Base-by-base conservation (phyloP, 2,888 invertebrate genomes). In the Apodemia duryi region DNA sequence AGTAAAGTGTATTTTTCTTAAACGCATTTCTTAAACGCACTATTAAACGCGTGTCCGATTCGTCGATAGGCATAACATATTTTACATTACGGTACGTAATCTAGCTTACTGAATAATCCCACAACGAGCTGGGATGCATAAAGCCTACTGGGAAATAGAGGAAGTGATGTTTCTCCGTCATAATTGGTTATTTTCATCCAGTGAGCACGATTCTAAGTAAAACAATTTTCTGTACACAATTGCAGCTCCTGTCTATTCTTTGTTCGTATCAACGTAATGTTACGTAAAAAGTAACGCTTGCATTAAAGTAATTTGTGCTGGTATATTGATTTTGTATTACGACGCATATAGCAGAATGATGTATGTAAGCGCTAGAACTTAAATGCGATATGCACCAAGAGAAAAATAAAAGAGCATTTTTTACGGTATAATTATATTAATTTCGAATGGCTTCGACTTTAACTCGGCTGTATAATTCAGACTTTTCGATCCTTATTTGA, bases 311-410 rank as follows among this genome's bases (percentile, higher is more conserved):
- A 57, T 57, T 29, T 29, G 57, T 57, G 54, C 54, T 29, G 54
- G 54, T 54, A 57, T 63, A 63, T 63, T 63, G 54, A 54, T 63
- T 63, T 38, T 63, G 57, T 57, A 32, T 63, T 52, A 51, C 49
- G 63, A 63, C 63, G 54, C 54, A 63, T 63, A 54, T 54, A 52
- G 63, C 57, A 32, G 32, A 28, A 29, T 54, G 21, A 13, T 57
- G 57, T 29, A 57, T 57, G 57, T 57, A 13, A 11, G 11, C 32
- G 28, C 29, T 57, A 32, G 54, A 57, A 29, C 54, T 32, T 28
- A 28, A 28, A 28, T 29, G 9, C 29, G 11, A 54, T 29, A 29
- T 6, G 10, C 10, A 28, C 11, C 29, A 28, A 54, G 9, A 6
- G 7, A 54, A 10, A 54, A 54, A 54, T 3, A 46, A 35, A 35